phyloP scores from a whole-genome alignment of 2,797 vertebrate genomes.

The Anniella stebbinsi region DNA sequence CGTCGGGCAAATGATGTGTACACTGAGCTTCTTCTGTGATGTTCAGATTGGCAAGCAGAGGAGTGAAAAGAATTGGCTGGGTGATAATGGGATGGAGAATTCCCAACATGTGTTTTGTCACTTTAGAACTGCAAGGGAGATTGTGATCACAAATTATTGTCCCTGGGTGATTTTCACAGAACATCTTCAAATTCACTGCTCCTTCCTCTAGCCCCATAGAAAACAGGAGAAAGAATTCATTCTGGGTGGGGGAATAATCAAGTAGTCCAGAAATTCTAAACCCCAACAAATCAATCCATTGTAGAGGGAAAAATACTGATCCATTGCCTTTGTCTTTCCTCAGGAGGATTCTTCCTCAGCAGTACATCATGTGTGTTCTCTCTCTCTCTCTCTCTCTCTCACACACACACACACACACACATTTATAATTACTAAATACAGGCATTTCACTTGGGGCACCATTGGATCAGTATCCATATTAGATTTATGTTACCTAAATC shows the following conservation, averaged over 20 bases:
- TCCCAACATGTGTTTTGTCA: constrained; percentile 10
- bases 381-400: too few species aligned
- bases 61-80: constrained; percentile 31
- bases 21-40: constrained; percentile 16
- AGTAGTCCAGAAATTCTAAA: constrained; percentile 1
- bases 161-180: constrained; percentile 13
- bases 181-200: constrained; percentile 10
- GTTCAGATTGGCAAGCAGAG: constrained; percentile 37
- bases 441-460: too few species aligned
- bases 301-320: neutral
- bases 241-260: neutral
- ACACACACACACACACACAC: too few species aligned
- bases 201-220: neutral
- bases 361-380: too few species aligned
- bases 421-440: too few species aligned
- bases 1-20: constrained; percentile 22
- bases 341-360: neutral
- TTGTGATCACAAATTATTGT: constrained; percentile 26
- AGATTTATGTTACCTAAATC: too few species aligned
- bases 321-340: neutral
- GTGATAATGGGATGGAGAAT: constrained; percentile 28
- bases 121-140: constrained; percentile 15
- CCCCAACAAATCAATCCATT: neutral
- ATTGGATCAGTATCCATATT: too few species aligned
- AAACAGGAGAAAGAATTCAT: neutral